Evolutionary conservation across 2,797 vertebrate genomes (phyloP).

Genomic region (Rallus crepitans): DNA sequence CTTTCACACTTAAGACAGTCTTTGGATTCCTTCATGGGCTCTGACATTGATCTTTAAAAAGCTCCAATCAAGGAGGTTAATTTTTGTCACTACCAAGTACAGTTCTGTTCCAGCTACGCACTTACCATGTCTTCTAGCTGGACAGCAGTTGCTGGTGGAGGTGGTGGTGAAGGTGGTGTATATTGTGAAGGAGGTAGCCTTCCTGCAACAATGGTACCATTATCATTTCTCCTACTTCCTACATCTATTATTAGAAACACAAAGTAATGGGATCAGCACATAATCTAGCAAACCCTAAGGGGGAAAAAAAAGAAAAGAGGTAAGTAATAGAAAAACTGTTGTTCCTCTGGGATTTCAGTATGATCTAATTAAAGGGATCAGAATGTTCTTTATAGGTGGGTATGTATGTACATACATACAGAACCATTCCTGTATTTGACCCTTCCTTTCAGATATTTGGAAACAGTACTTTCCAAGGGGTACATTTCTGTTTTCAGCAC

Average conservation of each 20-base stretch:
- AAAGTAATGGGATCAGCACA: constrained; percentile 35
- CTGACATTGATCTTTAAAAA: background rate
- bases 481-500: background rate
- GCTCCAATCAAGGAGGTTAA: rapidly evolving
- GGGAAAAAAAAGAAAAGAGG: background rate
- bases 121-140: constrained; percentile 82
- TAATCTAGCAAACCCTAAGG: background rate
- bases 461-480: background rate
- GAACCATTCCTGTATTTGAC: background rate
- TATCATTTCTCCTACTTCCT: constrained; percentile 77
- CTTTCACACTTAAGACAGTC: background rate
- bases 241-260: constrained; percentile 57
- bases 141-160: constrained; percentile 21
- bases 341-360: background rate
- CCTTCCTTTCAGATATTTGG: background rate
- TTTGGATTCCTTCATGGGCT: background rate
- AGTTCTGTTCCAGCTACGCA: background rate
- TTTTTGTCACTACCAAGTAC: background rate
- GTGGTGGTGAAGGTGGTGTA: constrained; percentile 68
- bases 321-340: background rate
- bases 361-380: background rate
- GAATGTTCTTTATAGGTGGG: background rate
- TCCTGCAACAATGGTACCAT: constrained; percentile 57
- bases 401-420: background rate
- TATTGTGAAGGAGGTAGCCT: constrained; percentile 76